Evolutionary conservation across 2,888 invertebrate genomes (phyloP), one percentile per base, ranked within the genome.

Genomic region (Portevinia maculata): DNA sequence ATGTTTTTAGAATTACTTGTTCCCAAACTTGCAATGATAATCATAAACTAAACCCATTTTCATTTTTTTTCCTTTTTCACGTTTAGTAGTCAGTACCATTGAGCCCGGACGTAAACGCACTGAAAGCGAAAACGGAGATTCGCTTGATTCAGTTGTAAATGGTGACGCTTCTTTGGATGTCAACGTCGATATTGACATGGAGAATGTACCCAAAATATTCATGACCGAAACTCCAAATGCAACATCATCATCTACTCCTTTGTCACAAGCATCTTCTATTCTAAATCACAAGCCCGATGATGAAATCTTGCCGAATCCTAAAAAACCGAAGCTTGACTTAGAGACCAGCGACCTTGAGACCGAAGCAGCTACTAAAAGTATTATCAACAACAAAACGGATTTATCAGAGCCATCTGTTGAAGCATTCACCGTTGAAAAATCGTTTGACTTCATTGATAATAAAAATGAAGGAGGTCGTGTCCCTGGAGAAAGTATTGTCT

Each of bases 51-150:
- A 75, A 44, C 32, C 59, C 64, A 32, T 70, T 34, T 44, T 39
- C 41, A 6, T 19, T 65, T 64, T 70, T 53, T 8, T 65, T 59
- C 48, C 28, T 59, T 53, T 79, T 75, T 85, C 60, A 78, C 24
- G 86, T 85, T 70, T 84, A 90, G 97, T 97, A 75, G 97, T 97
- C 8, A 94, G 94, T 88, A 94, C 95, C 32, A 93, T 92, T 85
- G 95, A 94, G 87, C 95, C 95, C 1, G 94, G 94, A 11, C 89
- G 91, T 15, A 93, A 92, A 86, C 92, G 93, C 24, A 91, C 93
- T 11, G 94, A 94, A 84, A 92, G 93, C 11, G 93, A 94, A 88
- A 94, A 94, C 89, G 94, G 94, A 0, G 94, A 95, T 84, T 92
- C 93, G 6, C 90, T 92, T 7, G 90, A 90, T 87, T 88, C 91